Conservation (phyloP, 2,113 vertebrate genomes). For the Ceyx melanurus region DNA sequence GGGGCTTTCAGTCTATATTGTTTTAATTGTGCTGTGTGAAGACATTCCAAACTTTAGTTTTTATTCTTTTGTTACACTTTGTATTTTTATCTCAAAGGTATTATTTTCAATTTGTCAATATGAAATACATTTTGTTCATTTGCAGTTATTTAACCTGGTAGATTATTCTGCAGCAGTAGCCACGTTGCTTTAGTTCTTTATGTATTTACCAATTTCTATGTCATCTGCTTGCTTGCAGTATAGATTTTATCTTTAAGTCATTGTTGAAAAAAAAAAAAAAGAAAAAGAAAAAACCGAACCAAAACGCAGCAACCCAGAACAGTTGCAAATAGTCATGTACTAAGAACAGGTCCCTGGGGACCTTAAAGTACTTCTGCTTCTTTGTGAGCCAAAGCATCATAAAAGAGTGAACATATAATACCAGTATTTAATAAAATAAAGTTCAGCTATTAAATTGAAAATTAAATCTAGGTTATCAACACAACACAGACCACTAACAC, state of each 20-base stretch:
- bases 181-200: background rate
- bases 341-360: background rate
- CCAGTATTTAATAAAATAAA: conserved; percentile 28
- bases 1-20: background rate
- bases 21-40: background rate
- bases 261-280: background rate
- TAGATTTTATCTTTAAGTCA: background rate
- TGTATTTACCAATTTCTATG: background rate
- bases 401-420: conserved; percentile 1
- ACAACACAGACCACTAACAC: background rate
- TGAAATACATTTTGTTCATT: background rate
- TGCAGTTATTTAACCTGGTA: background rate
- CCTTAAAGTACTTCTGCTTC: background rate
- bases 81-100: background rate
- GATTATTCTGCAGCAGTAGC: background rate
- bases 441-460: background rate
- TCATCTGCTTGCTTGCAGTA: background rate
- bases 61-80: background rate
- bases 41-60: background rate
- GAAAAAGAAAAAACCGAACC: background rate
- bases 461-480: background rate
- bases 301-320: background rate
- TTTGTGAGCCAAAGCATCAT: conserved; percentile 9
- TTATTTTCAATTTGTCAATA: background rate
- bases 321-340: background rate